These are phyloP conservation scores for Nemotelus pantherinus DNA, from an alignment of 2,888 invertebrate species.

Conservation along the genomic window DNA sequence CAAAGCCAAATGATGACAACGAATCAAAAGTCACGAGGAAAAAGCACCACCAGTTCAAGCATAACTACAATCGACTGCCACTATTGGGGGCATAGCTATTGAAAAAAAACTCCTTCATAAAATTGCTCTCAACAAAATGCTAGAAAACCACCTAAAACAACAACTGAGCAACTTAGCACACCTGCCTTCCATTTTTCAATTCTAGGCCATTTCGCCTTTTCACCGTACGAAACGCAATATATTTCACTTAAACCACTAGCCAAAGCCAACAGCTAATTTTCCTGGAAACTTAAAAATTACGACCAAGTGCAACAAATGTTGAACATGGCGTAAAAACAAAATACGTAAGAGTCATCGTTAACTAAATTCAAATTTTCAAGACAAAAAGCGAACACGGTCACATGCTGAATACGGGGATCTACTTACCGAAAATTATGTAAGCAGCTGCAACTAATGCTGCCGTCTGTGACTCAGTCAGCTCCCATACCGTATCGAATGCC, in stretches of 20 bases:
- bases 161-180: background rate
- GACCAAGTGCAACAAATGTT: constrained; percentile 13
- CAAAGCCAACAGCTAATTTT: background rate
- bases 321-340: background rate
- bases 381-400: background rate
- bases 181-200: background rate
- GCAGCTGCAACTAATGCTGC: constrained; percentile 83
- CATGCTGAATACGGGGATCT: background rate
- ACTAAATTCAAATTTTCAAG: background rate
- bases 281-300: background rate
- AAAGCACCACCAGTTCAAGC: too few relatives aligned
- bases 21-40: too few relatives aligned
- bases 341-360: background rate
- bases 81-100: too few relatives aligned
- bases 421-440: constrained; percentile 84
- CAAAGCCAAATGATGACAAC: too few relatives aligned
- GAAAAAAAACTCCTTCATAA: background rate
- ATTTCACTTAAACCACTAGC: background rate
- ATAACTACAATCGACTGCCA: too few relatives aligned
- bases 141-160: background rate
- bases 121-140: background rate
- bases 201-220: background rate
- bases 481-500: constrained; percentile 87
- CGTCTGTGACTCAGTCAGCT: constrained; percentile 83
- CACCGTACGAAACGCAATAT: background rate